Base-by-base conservation (phyloP, 1,140 invertebrate species). In the Bombus turneri region DNA sequence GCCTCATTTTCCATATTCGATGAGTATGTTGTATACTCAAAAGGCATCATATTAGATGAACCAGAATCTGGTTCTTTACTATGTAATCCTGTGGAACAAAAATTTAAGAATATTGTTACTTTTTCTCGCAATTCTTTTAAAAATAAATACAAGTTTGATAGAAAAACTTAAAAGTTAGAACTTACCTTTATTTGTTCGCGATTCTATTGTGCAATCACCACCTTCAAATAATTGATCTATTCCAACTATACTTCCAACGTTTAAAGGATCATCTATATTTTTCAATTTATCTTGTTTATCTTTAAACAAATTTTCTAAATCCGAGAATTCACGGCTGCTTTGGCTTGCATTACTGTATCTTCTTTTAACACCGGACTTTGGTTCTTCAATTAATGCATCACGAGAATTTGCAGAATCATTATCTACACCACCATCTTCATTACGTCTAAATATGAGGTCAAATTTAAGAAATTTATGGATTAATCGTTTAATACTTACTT, bases 211-310 rank as follows among this genome's bases (percentile, higher is more conserved):
- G 59, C 87, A 93, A 73, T 96, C 95, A 12, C 94, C 94, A 71
- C 95, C 94, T 41, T 96, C 95, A 87, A 96, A 96, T 2, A 96
- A 92, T 95, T 95, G 95, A 87, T 96, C 94, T 43, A 96, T 93
- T 13, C 95, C 96, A 72, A 95, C 95, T 31, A 95, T 88, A 66
- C 94, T 95, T 47, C 93, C 94, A 1, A 92, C 87, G 73, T 94
- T 94, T 5, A 92, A 79, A 18, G 93, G 92, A 72, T 95, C 94
- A 34, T 95, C 94, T 12, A 90, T 77, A 41, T 91, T 94, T 81
- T 94, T 94, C 5, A 86, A 83, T 78, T 93, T 94, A 2, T 93
- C 93, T 25, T 81, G 75, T 41, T 89, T 93, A 12, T 95, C 93
- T 69, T 92, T 94, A 28, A 82, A 88, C 47, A 78, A 78, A 5